These are phyloP conservation scores for Trichogramma pretiosum DNA, from an alignment of 1,140 invertebrate species.

Conservation along the genomic window DNA sequence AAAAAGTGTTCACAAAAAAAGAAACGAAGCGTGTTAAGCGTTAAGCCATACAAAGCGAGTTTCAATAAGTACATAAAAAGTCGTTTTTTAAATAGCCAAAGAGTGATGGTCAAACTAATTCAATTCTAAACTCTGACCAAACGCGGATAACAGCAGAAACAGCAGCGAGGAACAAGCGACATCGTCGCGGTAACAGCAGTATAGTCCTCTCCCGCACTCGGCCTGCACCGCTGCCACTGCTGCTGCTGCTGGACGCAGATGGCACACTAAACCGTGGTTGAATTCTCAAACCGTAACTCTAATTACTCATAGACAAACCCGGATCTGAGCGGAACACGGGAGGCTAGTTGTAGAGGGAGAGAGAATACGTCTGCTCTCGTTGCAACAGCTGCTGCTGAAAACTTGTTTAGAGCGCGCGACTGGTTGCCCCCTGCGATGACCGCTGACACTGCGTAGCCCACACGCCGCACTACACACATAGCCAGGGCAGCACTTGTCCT, in stretches of 20 bases:
- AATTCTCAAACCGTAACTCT: conserved; percentile 47
- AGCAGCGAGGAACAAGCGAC: background rate
- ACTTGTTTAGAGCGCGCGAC: conserved; percentile 36
- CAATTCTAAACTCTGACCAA: conserved; percentile 48
- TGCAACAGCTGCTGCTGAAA: conserved; percentile 44
- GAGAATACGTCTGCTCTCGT: too few relatives aligned
- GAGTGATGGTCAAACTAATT: conserved; percentile 49
- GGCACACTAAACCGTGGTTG: conserved; percentile 45
- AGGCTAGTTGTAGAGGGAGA: too few relatives aligned
- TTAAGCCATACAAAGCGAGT: too few relatives aligned
- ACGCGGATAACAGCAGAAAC: conserved; percentile 20
- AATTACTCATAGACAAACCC: conserved; percentile 46
- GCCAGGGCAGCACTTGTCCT: too few relatives aligned
- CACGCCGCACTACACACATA: too few relatives aligned
- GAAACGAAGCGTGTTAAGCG: too few relatives aligned
- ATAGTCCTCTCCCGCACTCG: conserved; percentile 22
- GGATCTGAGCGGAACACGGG: conserved; percentile 21
- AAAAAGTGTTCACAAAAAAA: too few relatives aligned
- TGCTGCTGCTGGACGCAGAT: conserved; percentile 44
- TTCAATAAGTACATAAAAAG: too few relatives aligned
- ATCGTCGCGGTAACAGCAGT: too few relatives aligned
- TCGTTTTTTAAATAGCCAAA: too few relatives aligned
- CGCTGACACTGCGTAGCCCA: background rate
- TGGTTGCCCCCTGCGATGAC: background rate
- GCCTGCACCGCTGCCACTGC: too few relatives aligned